Conservation (phyloP, 2,888 invertebrate species). For the Suillia variegata region DNA sequence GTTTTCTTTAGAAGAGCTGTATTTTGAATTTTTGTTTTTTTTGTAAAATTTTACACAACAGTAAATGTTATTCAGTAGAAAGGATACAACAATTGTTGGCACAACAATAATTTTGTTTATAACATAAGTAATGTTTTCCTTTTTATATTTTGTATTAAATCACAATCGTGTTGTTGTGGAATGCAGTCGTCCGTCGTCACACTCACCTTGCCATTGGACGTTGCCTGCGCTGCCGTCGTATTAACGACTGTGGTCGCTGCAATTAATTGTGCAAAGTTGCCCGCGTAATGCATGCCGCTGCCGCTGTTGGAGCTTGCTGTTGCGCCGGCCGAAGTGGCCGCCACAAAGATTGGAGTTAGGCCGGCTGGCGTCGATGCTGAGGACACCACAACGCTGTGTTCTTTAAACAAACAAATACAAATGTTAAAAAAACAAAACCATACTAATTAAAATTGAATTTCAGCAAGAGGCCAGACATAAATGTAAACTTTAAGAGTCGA, state of each 20-base stretch:
- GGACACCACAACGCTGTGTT: background rate
- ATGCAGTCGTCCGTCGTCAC: conserved; percentile 24
- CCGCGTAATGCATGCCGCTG: conserved; percentile 61
- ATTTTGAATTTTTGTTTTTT: conserved; percentile 5
- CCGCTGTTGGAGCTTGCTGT: conserved; percentile 22
- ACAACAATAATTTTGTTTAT: conserved; percentile 12
- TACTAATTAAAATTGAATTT: too few relatives aligned
- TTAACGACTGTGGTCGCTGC: conserved; percentile 47
- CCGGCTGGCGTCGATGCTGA: conserved; percentile 27
- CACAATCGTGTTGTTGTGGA: too few relatives aligned
- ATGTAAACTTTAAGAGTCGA: too few relatives aligned
- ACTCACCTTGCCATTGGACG: conserved; percentile 71
- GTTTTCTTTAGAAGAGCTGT: background rate
- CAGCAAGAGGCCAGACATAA: too few relatives aligned
- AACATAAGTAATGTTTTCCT: too few relatives aligned
- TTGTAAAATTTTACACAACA: too few relatives aligned
- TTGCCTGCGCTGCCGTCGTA: conserved; percentile 55
- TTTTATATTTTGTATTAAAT: too few relatives aligned
- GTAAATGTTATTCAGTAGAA: too few relatives aligned
- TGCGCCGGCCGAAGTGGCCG: conserved; percentile 41
- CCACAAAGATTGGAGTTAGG: background rate
- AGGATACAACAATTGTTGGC: background rate
- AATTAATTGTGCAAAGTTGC: conserved; percentile 67
- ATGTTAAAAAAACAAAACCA: too few relatives aligned
- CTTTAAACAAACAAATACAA: conserved; percentile 12